A percentile compares a stretch with the other conserved stretches of the same genome.
phyloP scores from a whole-genome alignment of 2,113 vertebrate genomes.

The Pseudorectes ferrugineus region DNA sequence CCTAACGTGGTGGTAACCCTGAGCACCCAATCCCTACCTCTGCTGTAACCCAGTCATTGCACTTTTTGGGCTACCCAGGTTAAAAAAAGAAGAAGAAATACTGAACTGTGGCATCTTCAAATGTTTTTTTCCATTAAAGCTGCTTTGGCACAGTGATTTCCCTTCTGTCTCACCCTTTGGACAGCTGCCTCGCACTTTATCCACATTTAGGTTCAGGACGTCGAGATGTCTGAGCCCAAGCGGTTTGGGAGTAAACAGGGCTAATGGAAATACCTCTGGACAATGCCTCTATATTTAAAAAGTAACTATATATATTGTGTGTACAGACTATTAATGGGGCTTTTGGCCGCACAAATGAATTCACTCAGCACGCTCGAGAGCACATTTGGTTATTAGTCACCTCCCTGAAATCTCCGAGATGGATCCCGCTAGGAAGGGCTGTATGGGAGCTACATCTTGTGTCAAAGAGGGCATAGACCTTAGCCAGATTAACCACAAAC shows the following conservation, averaged over 20 bases:
- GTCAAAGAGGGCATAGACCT: conserved; percentile 16
- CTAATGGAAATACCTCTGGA: conserved; percentile 27
- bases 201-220: not conserved
- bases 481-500: conserved; percentile 21
- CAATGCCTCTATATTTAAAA: conserved; percentile 47
- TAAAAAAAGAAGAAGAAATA: not conserved
- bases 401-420: not conserved
- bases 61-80: not conserved
- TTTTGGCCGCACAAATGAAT: conserved; percentile 2
- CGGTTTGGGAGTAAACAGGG: conserved; percentile 1
- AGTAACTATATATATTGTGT: conserved; percentile 7
- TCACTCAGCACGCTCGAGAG: not conserved
- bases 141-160: not conserved
- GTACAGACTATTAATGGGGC: not conserved
- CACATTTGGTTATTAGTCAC: not conserved
- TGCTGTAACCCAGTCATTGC: not conserved
- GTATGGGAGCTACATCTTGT: not conserved
- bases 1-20: not conserved
- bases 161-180: conserved; percentile 22
- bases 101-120: not conserved
- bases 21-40: not conserved
- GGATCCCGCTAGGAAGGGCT: not conserved
- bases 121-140: conserved; percentile 25
- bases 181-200: not conserved
- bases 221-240: not conserved